These are phyloP conservation scores for Cathartes aura DNA, from an alignment of 2,113 vertebrate genomes.

Conservation along the genomic window DNA sequence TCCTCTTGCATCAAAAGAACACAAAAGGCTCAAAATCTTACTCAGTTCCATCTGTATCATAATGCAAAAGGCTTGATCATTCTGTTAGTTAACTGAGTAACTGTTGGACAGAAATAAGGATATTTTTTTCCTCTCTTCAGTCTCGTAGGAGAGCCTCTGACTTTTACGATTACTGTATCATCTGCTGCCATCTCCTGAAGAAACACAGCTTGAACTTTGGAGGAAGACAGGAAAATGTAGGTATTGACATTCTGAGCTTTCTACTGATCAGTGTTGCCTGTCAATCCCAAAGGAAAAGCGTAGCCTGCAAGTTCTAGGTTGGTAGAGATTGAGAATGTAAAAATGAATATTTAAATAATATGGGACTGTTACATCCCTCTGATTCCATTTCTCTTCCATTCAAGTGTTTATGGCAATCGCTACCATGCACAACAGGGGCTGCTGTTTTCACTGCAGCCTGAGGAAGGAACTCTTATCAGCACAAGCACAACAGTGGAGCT, in stretches of 20 bases:
- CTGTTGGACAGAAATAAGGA: neutral
- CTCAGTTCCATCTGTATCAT: neutral
- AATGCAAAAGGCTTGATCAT: neutral
- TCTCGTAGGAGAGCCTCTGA: neutral
- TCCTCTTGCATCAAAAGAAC: neutral
- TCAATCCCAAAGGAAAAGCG: neutral
- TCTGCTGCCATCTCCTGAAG: conserved; percentile 47
- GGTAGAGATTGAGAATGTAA: neutral
- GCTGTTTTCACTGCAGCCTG: neutral
- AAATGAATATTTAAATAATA: neutral
- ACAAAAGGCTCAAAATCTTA: neutral
- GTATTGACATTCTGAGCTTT: neutral
- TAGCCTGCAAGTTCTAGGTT: neutral
- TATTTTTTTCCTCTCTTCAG: neutral
- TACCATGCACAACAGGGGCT: neutral
- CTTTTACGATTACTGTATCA: neutral
- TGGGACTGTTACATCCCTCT: neutral
- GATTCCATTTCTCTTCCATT: neutral
- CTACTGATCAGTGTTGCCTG: neutral
- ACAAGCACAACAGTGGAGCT: neutral
- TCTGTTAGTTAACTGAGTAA: neutral
- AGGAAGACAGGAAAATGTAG: neutral
- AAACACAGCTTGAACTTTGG: conserved; percentile 23
- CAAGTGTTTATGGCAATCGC: neutral
- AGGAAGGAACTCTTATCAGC: neutral